Percentiles rank a stretch among this genome's conserved stretches.
These are phyloP conservation scores for Meiosimyza platycephala DNA, from an alignment of 2,888 invertebrate species.

Conservation along the genomic window DNA sequence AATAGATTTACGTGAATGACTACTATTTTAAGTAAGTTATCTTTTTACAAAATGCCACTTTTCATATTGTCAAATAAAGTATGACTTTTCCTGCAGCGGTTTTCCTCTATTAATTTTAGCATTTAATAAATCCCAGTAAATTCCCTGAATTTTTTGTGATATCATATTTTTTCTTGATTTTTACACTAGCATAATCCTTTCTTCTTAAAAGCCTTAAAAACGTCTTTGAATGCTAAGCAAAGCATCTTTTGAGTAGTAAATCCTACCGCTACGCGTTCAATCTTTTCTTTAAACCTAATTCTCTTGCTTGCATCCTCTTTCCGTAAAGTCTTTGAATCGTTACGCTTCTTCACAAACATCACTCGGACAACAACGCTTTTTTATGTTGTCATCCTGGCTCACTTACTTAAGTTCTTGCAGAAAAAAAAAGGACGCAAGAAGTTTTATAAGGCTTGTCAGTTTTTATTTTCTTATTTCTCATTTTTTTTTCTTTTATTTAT, in stretches of 20 bases:
- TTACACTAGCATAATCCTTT: conserved; percentile 2
- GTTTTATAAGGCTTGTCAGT: too few relatives aligned
- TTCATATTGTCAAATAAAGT: too few relatives aligned
- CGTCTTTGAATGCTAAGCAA: not conserved
- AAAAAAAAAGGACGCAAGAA: too few relatives aligned
- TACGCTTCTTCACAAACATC: not conserved
- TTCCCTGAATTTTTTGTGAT: not conserved
- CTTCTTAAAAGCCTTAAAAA: not conserved
- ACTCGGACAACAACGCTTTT: conserved; percentile 1
- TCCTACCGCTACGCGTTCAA: not conserved
- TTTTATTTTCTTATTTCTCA: too few relatives aligned
- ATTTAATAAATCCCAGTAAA: conserved; percentile 1
- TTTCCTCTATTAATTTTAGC: not conserved
- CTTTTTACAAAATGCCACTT: too few relatives aligned
- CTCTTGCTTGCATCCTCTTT: not conserved
- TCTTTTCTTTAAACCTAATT: too few relatives aligned
- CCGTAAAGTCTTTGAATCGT: not conserved
- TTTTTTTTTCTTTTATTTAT: too few relatives aligned
- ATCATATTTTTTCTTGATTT: not conserved
- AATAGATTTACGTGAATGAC: too few relatives aligned
- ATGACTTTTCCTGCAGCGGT: too few relatives aligned
- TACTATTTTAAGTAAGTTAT: too few relatives aligned
- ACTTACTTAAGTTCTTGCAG: not conserved
- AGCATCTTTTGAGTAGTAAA: conserved; percentile 4
- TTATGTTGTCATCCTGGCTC: not conserved